Percentiles rank a stretch among this genome's conserved stretches.
Evolutionary conservation across 2,797 vertebrate species (phyloP).

Genomic region (Zenarchopterus dispar): DNA sequence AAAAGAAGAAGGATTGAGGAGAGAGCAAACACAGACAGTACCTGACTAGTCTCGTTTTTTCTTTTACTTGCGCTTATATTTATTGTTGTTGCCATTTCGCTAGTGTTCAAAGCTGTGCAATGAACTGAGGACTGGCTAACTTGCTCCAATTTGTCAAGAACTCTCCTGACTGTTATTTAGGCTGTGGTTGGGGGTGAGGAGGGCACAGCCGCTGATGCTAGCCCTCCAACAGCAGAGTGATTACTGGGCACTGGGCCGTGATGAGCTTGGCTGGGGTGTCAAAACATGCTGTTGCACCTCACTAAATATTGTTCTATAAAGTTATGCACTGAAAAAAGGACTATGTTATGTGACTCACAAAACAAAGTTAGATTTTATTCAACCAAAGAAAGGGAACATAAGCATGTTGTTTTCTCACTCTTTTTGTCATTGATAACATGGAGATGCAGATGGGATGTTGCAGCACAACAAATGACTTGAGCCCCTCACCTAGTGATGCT

Average conservation of each 20-base stretch:
- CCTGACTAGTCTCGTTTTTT: slow-evolving; percentile 50
- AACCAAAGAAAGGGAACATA: too few relatives aligned
- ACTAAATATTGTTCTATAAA: slow-evolving; percentile 51
- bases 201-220: slow-evolving; percentile 60
- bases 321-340: slow-evolving; percentile 47
- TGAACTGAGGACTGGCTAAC: slow-evolving; percentile 78
- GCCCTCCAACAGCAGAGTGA: slow-evolving; percentile 68
- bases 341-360: slow-evolving; percentile 18
- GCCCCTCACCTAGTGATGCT: too few relatives aligned
- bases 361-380: slow-evolving; percentile 24
- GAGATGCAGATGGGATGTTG: too few relatives aligned
- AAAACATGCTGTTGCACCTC: slow-evolving; percentile 69
- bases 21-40: slow-evolving; percentile 46
- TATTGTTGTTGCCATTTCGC: slow-evolving; percentile 70
- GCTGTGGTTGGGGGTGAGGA: slow-evolving; percentile 62
- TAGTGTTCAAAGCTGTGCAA: slow-evolving; percentile 71
- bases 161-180: slow-evolving; percentile 66
- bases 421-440: too few relatives aligned
- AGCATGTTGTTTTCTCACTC: too few relatives aligned
- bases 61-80: slow-evolving; percentile 67
- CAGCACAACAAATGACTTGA: too few relatives aligned
- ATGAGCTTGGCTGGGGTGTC: slow-evolving; percentile 58
- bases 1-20: slow-evolving; percentile 7
- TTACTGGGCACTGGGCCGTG: slow-evolving; percentile 74
- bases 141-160: slow-evolving; percentile 78